phyloP scores from a whole-genome alignment of 37 sponge, comb jelly and placozoan species.

The Bolinopsis microptera region DNA sequence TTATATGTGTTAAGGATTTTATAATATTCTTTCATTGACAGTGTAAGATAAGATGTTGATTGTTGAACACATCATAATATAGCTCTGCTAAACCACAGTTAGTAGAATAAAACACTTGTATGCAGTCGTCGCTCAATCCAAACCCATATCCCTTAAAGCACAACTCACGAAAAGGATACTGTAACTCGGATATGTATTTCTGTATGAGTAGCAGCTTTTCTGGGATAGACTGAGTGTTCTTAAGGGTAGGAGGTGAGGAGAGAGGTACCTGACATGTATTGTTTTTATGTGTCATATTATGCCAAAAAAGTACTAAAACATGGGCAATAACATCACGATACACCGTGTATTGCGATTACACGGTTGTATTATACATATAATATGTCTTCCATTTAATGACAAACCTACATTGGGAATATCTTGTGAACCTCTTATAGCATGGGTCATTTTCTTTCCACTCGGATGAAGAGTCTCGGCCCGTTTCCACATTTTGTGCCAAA shows the following conservation, averaged over 20 bases:
- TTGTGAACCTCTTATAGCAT: conserved; percentile 72
- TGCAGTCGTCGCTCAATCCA: too few relatives aligned
- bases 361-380: too few relatives aligned
- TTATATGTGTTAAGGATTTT: not conserved
- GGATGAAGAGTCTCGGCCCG: conserved; percentile 76
- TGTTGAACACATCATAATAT: too few relatives aligned
- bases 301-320: too few relatives aligned
- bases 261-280: not conserved
- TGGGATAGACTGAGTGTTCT: not conserved
- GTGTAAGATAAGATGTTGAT: not conserved
- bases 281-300: too few relatives aligned
- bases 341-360: too few relatives aligned
- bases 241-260: not conserved
- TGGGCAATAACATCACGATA: too few relatives aligned
- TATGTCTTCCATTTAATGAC: too few relatives aligned
- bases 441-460: conserved; percentile 66
- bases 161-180: conserved; percentile 68
- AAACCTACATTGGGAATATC: conserved; percentile 22
- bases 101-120: too few relatives aligned
- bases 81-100: too few relatives aligned
- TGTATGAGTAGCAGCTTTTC: conserved; percentile 65
- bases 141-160: too few relatives aligned
- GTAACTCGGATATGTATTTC: conserved; percentile 67
- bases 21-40: too few relatives aligned
- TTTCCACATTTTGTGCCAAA: conserved; percentile 87